Percentiles rank a stretch among this genome's conserved stretches.
Evolutionary conservation across 2,888 invertebrate genomes (phyloP).

Genomic region (Strigamia maritima): DNA sequence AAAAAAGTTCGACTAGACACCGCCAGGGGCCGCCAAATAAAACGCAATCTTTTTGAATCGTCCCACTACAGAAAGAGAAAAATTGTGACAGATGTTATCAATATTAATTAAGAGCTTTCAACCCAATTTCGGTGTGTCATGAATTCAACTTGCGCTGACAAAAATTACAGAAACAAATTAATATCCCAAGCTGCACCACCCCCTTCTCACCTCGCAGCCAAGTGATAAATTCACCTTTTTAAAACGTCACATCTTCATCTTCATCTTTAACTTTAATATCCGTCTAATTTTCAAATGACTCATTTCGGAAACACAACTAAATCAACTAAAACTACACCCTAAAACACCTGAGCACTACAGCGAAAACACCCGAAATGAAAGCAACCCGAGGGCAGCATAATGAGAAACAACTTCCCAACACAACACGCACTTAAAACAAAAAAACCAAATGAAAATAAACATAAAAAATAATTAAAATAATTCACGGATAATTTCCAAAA

Average conservation of each 20-base stretch:
- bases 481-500: background rate
- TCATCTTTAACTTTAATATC: constrained; percentile 1
- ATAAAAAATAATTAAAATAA: background rate
- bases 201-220: constrained; percentile 11
- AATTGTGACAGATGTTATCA: constrained; percentile 23
- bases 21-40: constrained; percentile 4
- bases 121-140: background rate
- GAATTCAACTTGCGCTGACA: constrained; percentile 11
- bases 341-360: background rate
- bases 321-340: background rate
- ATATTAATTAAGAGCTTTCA: constrained; percentile 23
- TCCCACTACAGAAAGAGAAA: background rate
- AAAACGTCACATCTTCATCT: background rate
- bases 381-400: background rate
- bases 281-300: background rate
- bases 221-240: background rate
- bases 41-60: background rate
- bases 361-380: constrained; percentile 2
- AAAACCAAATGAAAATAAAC: background rate
- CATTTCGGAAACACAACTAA: background rate
- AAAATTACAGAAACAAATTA: constrained; percentile 23
- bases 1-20: background rate
- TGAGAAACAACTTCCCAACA: background rate
- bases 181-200: background rate
- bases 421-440: background rate